Evolutionary conservation across 2,113 vertebrate species (phyloP).

Genomic region (Pandion haliaetus): DNA sequence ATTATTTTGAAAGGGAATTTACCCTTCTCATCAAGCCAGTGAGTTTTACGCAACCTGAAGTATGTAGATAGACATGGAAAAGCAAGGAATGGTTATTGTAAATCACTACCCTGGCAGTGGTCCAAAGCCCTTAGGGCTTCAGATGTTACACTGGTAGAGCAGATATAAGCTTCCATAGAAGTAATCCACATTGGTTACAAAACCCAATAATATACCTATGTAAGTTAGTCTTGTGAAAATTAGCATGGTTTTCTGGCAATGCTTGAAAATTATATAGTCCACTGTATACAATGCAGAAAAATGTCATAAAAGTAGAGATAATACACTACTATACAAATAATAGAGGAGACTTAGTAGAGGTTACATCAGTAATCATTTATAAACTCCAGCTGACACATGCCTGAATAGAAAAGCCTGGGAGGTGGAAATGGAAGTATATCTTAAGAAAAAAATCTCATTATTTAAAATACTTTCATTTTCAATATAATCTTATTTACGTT

Average conservation of each 20-base stretch:
- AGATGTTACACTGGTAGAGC: neutral
- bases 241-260: neutral
- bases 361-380: neutral
- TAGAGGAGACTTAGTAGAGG: neutral
- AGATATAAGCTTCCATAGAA: neutral
- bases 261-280: neutral
- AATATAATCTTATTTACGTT: neutral
- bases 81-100: neutral
- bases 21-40: neutral
- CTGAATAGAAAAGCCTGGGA: neutral
- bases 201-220: neutral
- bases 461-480: neutral
- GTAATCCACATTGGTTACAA: neutral
- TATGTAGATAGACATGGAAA: neutral
- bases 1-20: constrained; percentile 24
- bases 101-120: neutral
- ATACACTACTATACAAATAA: neutral
- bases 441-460: neutral
- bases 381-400: neutral
- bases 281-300: neutral
- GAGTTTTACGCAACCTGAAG: constrained; percentile 4
- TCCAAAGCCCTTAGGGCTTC: constrained; percentile 9
- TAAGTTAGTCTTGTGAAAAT: neutral
- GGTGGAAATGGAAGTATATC: neutral
- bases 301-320: neutral